Evolutionary conservation across 2,113 vertebrate species (phyloP), one percentile per base, ranked within the genome.

Genomic region (Lophius piscatorius): DNA sequence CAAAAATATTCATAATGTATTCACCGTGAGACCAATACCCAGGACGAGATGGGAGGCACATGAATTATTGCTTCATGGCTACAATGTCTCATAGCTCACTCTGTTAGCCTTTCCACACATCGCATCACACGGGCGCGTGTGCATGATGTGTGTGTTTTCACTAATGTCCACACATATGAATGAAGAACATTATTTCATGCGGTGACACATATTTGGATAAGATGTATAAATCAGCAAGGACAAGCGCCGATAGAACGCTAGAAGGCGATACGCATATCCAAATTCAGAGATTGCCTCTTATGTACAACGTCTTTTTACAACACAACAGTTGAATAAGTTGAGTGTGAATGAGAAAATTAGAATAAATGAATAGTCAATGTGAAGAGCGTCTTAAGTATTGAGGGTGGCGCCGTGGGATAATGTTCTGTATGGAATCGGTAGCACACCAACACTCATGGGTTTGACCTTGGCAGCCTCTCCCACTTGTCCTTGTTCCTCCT

Each of bases 1-100:
- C 70, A 74, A 82, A 84, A 85, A 83, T 88, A 89, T 88, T 89
- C 87, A 89, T 82, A 75, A 79, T 70, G 82, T 81, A 84, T 80
- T 81, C 85, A 86, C 78, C 14, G 74, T 60, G 80, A 82, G 67
- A 78, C 77, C 77, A 87, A 80, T 82, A 84, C n/a, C n/a, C 83
- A 88, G 64, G 68, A 69, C 28, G 59, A 81, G 72, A 84, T 61
- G 51, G 71, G 34, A 74, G 55, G 75, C 59, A 81, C 73, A 77
- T 88, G 78, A 89, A 86, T 90, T 70, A 85, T 63, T 56, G 29
- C 64, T 36, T 41, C n/a, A 20, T 21, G 16, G 58, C 59, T 41
- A 52, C 52, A 26, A 12, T 63, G 59, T 46, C 83, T 80, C 64
- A 83, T 76, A 61, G 73, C 76, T 80, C 74, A 74, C 62, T 57